These are phyloP conservation scores for Pipistrellus pygmaeus DNA, from an alignment of 2,797 vertebrate genomes.

Conservation along the genomic window DNA sequence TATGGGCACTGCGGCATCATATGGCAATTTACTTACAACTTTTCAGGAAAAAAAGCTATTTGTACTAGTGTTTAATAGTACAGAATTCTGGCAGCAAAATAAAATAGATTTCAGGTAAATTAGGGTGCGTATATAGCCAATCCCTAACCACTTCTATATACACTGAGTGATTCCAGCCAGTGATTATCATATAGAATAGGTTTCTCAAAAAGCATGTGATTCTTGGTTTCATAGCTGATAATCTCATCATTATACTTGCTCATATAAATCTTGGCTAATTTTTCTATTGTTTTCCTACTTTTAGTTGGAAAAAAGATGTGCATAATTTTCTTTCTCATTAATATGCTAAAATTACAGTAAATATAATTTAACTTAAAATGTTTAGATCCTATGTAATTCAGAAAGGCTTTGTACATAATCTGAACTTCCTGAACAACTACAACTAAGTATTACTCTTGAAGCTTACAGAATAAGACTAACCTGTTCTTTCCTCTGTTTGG, in stretches of 20 bases:
- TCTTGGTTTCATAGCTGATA: background rate
- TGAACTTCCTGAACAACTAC: background rate
- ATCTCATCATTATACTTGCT: conserved; percentile 14
- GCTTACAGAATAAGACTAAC: background rate
- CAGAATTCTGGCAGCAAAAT: conserved; percentile 25
- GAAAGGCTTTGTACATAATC: background rate
- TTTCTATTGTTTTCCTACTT: background rate
- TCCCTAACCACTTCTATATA: background rate
- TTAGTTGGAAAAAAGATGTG: background rate
- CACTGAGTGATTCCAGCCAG: background rate
- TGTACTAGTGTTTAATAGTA: background rate
- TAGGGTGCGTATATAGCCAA: background rate
- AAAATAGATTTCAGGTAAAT: conserved; percentile 27
- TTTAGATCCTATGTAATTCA: conserved; percentile 2
- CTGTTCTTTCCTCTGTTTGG: background rate
- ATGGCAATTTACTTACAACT: background rate
- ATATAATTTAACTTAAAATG: conserved; percentile 38
- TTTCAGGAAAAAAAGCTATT: conserved; percentile 10
- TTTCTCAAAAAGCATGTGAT: background rate
- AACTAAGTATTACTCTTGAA: background rate
- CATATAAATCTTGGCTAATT: conserved; percentile 34
- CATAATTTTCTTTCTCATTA: conserved; percentile 23
- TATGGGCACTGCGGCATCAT: background rate
- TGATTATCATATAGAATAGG: background rate
- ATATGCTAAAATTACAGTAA: background rate